Conservation (phyloP, 2,113 vertebrate species). For the Passer domesticus region DNA sequence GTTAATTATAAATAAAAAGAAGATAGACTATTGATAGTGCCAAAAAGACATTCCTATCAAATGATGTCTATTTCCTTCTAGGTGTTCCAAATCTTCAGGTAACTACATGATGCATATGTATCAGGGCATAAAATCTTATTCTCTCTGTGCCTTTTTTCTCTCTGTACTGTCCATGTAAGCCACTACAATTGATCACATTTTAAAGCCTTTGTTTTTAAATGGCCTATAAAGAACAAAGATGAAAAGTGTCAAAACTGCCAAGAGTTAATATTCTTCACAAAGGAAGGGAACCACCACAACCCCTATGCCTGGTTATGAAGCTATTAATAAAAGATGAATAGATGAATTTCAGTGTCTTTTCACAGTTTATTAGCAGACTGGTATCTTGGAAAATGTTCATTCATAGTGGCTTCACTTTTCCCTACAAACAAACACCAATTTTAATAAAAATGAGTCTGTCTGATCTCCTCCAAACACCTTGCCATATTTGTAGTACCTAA, state of each 20-base stretch:
- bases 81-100: not conserved
- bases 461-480: not conserved
- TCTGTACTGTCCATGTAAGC: not conserved
- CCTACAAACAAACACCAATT: not conserved
- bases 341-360: not conserved
- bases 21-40: not conserved
- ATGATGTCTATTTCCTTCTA: not conserved
- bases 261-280: conserved; percentile 9
- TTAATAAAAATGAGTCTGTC: not conserved
- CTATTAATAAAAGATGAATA: not conserved
- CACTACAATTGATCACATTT: not conserved
- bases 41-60: not conserved
- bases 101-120: not conserved
- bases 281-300: not conserved
- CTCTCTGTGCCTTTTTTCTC: not conserved
- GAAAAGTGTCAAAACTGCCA: not conserved
- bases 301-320: not conserved
- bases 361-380: not conserved
- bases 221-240: conserved; percentile 7
- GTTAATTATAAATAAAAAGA: not conserved
- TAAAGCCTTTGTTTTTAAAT: not conserved
- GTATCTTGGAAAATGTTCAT: not conserved
- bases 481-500: not conserved
- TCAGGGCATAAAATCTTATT: not conserved
- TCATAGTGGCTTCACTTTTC: not conserved